A percentile compares a stretch with the other conserved stretches of the same genome.
Evolutionary conservation across 2,888 invertebrate species (phyloP).

Genomic region (Amphipyra berbera): DNA sequence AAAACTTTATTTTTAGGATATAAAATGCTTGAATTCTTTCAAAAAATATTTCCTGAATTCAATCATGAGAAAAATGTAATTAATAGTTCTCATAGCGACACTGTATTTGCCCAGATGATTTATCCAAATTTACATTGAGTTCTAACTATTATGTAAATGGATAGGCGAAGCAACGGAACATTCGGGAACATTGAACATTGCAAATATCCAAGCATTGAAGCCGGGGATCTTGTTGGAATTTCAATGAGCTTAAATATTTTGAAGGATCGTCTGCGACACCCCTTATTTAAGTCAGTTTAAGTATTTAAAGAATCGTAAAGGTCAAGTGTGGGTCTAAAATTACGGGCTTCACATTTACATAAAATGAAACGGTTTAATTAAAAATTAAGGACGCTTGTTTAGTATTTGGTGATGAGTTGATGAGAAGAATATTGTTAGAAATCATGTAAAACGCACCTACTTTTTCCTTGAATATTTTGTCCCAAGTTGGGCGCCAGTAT

Average conservation of each 20-base stretch:
- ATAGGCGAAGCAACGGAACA: constrained; percentile 20
- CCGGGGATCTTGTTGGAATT: constrained; percentile 48
- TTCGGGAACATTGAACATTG: constrained; percentile 44
- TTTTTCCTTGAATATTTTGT: too few relatives aligned
- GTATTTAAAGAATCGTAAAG: constrained; percentile 56
- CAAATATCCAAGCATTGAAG: constrained; percentile 42
- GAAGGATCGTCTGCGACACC: constrained; percentile 32
- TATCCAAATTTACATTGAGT: constrained; percentile 47
- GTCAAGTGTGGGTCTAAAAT: constrained; percentile 46
- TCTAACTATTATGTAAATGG: constrained; percentile 53
- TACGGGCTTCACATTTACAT: constrained; percentile 38
- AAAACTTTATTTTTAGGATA: background rate
- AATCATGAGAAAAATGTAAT: constrained; percentile 15
- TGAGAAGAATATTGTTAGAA: background rate
- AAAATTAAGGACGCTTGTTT: constrained; percentile 17
- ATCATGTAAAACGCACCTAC: background rate
- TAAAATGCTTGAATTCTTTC: background rate
- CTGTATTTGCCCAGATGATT: constrained; percentile 45
- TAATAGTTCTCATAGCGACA: constrained; percentile 22
- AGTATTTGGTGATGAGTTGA: background rate
- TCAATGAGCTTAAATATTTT: constrained; percentile 45
- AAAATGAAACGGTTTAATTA: constrained; percentile 46
- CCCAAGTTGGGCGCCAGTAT: background rate
- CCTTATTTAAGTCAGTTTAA: constrained; percentile 45
- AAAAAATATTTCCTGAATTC: background rate